These are phyloP conservation scores for Coturnix japonica DNA, from an alignment of 2,113 vertebrate species.

Conservation along the genomic window DNA sequence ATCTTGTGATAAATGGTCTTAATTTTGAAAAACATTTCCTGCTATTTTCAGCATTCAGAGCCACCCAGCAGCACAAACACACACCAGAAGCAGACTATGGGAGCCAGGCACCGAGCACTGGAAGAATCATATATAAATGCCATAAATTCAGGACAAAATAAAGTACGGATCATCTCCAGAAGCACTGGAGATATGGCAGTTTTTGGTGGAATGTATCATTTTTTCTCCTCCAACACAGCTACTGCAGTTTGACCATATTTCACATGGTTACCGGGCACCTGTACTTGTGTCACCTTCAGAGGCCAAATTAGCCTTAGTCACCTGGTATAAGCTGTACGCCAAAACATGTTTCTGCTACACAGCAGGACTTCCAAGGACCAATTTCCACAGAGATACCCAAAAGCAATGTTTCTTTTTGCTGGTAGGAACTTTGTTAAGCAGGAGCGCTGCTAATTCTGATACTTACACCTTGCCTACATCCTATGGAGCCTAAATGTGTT, in stretches of 20 bases:
- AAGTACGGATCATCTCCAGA: not conserved
- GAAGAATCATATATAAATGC: not conserved
- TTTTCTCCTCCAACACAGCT: not conserved
- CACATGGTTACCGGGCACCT: not conserved
- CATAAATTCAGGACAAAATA: not conserved
- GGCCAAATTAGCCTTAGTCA: not conserved
- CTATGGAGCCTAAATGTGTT: not conserved
- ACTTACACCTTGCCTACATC: not conserved
- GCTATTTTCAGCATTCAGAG: not conserved
- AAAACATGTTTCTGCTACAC: not conserved
- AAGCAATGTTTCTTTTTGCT: not conserved
- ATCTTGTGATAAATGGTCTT: not conserved
- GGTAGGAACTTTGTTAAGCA: not conserved
- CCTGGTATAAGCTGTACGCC: not conserved
- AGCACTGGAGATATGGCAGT: not conserved
- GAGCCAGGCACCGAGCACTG: not conserved
- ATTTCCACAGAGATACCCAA: not conserved
- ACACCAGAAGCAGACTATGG: not conserved
- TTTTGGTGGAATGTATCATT: not conserved
- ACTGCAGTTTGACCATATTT: not conserved
- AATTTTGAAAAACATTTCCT: not conserved
- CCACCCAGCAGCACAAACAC: not conserved
- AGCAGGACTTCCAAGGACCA: not conserved
- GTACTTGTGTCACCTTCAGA: not conserved
- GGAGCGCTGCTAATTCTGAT: not conserved